These are phyloP conservation scores for Abrostola triplasia DNA, from an alignment of 2,888 invertebrate species.

Conservation along the genomic window DNA sequence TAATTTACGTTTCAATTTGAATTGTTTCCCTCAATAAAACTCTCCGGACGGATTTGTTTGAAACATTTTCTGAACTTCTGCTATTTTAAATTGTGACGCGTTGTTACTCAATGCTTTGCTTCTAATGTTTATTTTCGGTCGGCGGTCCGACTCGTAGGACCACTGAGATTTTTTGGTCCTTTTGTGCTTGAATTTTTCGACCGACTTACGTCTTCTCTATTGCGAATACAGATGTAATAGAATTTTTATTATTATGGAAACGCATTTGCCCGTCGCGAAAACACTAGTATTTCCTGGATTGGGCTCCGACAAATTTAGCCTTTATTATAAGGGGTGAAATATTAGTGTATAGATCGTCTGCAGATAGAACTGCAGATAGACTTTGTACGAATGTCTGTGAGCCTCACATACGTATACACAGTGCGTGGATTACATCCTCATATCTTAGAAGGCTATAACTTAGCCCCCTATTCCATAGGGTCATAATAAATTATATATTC, in stretches of 20 bases:
- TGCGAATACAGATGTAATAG: background rate
- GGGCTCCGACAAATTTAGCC: too few relatives aligned
- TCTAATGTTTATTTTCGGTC: background rate
- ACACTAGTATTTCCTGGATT: too few relatives aligned
- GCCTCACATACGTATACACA: background rate
- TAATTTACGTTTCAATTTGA: slow-evolving; percentile 62
- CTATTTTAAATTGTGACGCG: slow-evolving; percentile 27
- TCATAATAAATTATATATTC: slow-evolving; percentile 1
- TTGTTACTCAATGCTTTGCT: slow-evolving; percentile 22
- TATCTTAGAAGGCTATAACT: background rate
- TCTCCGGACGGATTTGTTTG: slow-evolving; percentile 50
- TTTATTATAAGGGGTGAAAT: too few relatives aligned
- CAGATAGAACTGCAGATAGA: too few relatives aligned
- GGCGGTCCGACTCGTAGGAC: background rate
- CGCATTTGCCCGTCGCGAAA: too few relatives aligned
- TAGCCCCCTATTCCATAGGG: background rate
- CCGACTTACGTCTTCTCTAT: background rate
- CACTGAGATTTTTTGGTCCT: background rate
- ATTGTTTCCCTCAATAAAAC: slow-evolving; percentile 59
- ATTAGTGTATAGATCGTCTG: too few relatives aligned
- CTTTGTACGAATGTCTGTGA: too few relatives aligned
- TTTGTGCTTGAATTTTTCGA: background rate
- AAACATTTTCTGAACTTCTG: slow-evolving; percentile 40
- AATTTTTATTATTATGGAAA: too few relatives aligned
- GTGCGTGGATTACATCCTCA: background rate